Evolutionary conservation across 1,140 invertebrate species (phyloP).

Genomic region (Drosophila sproati): DNA sequence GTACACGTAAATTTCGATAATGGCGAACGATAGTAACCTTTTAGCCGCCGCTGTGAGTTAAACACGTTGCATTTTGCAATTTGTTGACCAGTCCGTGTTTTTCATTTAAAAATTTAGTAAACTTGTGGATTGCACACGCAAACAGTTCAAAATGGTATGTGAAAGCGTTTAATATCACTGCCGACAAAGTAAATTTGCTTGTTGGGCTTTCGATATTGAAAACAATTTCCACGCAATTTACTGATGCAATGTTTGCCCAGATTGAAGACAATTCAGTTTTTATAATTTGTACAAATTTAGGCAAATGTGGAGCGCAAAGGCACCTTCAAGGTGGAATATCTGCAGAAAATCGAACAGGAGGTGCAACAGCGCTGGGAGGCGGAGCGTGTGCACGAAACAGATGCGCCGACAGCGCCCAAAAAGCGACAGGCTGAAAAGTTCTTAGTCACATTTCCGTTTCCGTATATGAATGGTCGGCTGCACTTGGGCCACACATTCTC

Average conservation of each 20-base stretch:
- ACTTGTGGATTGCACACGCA: neutral
- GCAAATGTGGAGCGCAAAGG: conserved; percentile 91
- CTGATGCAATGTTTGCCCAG: conserved; percentile 40
- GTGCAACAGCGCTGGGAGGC: conserved; percentile 94
- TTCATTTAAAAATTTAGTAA: conserved; percentile 29
- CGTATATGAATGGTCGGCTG: conserved; percentile 99
- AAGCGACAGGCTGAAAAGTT: conserved; percentile 92
- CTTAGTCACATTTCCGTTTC: conserved; percentile 98
- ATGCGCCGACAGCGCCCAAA: conserved; percentile 88
- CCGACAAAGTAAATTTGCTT: neutral
- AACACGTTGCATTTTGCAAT: conserved; percentile 72
- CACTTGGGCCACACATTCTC: conserved; percentile 99
- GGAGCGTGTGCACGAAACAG: conserved; percentile 91
- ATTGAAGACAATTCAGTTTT: conserved; percentile 5
- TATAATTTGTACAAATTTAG: conserved; percentile 38
- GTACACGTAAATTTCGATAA: conserved; percentile 1
- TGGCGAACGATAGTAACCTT: conserved; percentile 14
- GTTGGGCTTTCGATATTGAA: neutral
- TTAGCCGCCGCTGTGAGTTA: conserved; percentile 47
- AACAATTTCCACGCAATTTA: neutral
- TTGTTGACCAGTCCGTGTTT: conserved; percentile 20
- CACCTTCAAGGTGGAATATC: conserved; percentile 95
- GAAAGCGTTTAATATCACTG: neutral
- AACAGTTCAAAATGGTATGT: conserved; percentile 54
- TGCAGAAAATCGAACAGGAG: conserved; percentile 94